Evolutionary conservation across 2,797 vertebrate genomes (phyloP), one percentile per base, ranked within the genome.

Genomic region (Varecia variegata): DNA sequence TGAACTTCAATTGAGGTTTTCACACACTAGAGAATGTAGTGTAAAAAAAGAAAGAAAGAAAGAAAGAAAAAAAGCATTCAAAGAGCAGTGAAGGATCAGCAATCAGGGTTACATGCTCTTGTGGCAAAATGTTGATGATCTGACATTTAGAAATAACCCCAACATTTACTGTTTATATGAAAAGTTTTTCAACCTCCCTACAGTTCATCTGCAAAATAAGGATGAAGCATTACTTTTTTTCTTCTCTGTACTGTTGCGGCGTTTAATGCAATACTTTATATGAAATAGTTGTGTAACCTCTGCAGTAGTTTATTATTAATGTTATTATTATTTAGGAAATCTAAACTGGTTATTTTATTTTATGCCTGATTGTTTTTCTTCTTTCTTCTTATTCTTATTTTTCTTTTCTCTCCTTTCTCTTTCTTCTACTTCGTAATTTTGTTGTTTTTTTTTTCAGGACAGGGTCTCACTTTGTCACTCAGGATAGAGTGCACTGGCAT

Each of bases 131-230:
- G 25, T 32, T n/a, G 38, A 65, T 93, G 50, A 93, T 50, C 15
- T 95, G 80, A 85, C 76, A 91, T 94, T 94, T 83, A 88, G 27
- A 58, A 80, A 71, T 40, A 68, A 56, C n/a, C 20, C 2, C 17
- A 47, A 77, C 23, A 65, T 18, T 87, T 56, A 70, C 14, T 73
- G 2, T 87, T 91, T 38, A 90, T 25, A 35, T 74, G 54, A 71
- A 62, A 93, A n/a, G 23, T 56, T 87, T 84, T 56, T 88, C 76
- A 52, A 90, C 65, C 18, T 80, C 56, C 20, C 12, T 68, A 67
- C 94, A 93, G 27, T 38, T 96, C 27, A 86, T 43, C 50, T 85
- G 30, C 32, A 97, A 88, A 38, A 83, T 12, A 62, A 21, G 40
- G 11, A 62, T 77, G 62, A 35, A 20, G 9, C 12, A 35, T 40